Conservation (phyloP, 1,140 invertebrate species). For the Megalopta genalis region DNA sequence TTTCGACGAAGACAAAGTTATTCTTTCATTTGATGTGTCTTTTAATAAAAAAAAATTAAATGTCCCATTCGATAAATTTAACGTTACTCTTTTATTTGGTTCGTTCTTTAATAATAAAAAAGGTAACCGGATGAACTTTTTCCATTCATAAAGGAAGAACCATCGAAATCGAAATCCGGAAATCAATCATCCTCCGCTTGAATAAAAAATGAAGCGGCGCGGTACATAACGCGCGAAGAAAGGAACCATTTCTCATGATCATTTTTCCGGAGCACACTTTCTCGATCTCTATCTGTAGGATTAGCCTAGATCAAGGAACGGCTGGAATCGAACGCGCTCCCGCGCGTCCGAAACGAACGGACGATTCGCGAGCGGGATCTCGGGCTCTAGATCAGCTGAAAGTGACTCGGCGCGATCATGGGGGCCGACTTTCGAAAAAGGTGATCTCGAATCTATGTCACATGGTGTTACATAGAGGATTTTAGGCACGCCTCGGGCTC, state of each 20-base stretch:
- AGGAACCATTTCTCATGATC: not conserved
- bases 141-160: too few relatives aligned
- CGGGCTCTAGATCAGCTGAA: not conserved
- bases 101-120: too few relatives aligned
- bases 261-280: not conserved
- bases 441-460: slow-evolving; percentile 63
- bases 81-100: too few relatives aligned
- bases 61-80: too few relatives aligned
- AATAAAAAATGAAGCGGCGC: too few relatives aligned
- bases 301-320: not conserved
- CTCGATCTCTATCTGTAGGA: not conserved
- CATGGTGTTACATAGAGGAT: slow-evolving; percentile 62
- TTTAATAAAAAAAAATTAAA: too few relatives aligned
- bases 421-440: slow-evolving; percentile 60
- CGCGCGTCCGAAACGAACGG: not conserved
- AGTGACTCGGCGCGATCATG: slow-evolving; percentile 42
- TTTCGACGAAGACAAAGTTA: too few relatives aligned
- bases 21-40: too few relatives aligned
- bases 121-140: too few relatives aligned
- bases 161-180: too few relatives aligned
- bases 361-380: slow-evolving; percentile 12
- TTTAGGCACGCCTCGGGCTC: slow-evolving; percentile 56
- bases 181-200: too few relatives aligned
- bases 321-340: not conserved
- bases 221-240: too few relatives aligned